Evolutionary conservation across 2,888 invertebrate species (phyloP), one percentile per base, ranked within the genome.

Genomic region (Lithosia quadra): DNA sequence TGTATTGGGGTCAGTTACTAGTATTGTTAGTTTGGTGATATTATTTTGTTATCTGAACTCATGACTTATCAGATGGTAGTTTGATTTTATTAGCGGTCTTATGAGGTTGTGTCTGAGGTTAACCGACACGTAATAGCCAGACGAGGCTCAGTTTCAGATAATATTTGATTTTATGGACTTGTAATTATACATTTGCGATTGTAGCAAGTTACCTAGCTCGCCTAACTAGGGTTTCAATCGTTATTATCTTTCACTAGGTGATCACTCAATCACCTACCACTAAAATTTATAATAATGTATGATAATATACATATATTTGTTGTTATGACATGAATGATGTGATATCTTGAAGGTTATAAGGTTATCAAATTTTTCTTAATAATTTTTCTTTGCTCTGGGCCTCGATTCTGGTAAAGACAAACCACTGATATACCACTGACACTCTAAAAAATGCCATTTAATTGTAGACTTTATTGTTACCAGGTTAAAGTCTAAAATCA

Each of bases 141-240:
- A 49, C n/a, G 49, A 49, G 49, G 49, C 49, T 49, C n/a, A n/a
- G 49, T 49, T 49, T 49, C 49, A 49, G 49, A 49, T 49, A 49
- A 49, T n/a, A 49, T 49, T 49, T n/a, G 49, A 49, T 49, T 49
- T 49, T 49, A 49, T 49, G 49, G 9, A 49, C 49, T 49, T 18
- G 18, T 49, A 49, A 49, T 49, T n/a, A 49, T n/a, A 49, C 9
- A n/a, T 49, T n/a, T 49, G n/a, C 49, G 49, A 1, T 49, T n/a
- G 49, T n/a, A 18, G 18, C 43, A 18, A 43, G 43, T 43, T 43
- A 8, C 18, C 18, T n/a, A n/a, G 49, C 8, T 49, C 1, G n/a
- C 9, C 5, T 3, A 18, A 49, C 49, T 49, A 0, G n/a, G 49
- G 18, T 43, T 43, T 1, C 15, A 0, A 43, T 8, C 0, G 8